Evolutionary conservation across 2,888 invertebrate species (phyloP), one percentile per base, ranked within the genome.

Genomic region (Eupithecia pulchellata): DNA sequence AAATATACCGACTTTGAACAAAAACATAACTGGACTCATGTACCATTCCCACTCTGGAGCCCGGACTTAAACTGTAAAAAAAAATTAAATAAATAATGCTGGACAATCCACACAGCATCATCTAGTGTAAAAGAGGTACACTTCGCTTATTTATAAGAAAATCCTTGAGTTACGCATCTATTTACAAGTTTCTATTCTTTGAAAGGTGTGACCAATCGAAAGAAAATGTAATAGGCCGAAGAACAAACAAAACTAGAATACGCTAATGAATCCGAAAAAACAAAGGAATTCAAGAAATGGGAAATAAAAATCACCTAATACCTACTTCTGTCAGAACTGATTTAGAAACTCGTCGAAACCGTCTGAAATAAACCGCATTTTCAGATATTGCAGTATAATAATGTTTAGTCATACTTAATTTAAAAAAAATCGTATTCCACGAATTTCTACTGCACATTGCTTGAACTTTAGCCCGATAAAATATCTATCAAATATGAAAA

Each of bases 221-320:
- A 75, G 68, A 74, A 80, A 81, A 79, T 80, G 69, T 75, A 20
- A 42, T n/a, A 42, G 42, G 42, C 20, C 42, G 69, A 76, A 75
- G 73, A 42, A 66, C 75, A 73, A 70, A 67, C 17, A 30, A 66
- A 68, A 72, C 63, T 47, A 65, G 71, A 69, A 64, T 65, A 42
- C 64, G 66, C 55, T 66, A 69, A 69, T 69, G 66, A 69, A 60
- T 20, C 27, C 29, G 29, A 25, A 25, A 25, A 61, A 36, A 17
- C 17, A 55, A 60, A 71, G 47, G 72, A 73, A 74, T 72, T 69
- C 64, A 64, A 58, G 69, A 70, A 65, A 74, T 75, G 55, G 60
- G 67, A 71, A 72, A 75, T 69, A 64, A 67, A n/a, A 58, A 57
- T 13, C 52, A 29, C 39, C 14, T 20, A 11, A 47, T 60, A 60